phyloP scores from a whole-genome alignment of 2,888 invertebrate genomes.

The Ormia ochracea region DNA sequence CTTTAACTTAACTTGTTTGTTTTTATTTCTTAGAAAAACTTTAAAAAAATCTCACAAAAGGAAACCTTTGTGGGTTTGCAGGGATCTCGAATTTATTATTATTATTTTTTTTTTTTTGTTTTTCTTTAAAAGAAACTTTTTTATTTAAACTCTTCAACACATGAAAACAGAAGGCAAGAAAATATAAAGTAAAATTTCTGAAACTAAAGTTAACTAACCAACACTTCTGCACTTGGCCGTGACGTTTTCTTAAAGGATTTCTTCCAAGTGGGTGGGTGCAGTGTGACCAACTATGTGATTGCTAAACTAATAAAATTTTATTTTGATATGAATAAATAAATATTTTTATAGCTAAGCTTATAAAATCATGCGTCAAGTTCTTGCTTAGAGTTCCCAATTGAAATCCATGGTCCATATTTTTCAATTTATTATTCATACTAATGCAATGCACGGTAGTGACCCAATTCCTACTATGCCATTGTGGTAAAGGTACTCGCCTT shows the following conservation, averaged over 20 bases:
- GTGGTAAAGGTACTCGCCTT: too few relatives aligned
- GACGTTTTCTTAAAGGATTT: not conserved
- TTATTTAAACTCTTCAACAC: conserved; percentile 56
- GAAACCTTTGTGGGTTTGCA: not conserved
- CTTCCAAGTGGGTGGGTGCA: too few relatives aligned
- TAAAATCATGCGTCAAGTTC: too few relatives aligned
- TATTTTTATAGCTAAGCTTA: too few relatives aligned
- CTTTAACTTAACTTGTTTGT: conserved; percentile 4
- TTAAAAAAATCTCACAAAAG: not conserved
- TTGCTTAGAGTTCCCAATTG: too few relatives aligned
- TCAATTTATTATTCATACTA: too few relatives aligned
- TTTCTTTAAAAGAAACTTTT: conserved; percentile 33
- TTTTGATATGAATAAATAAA: too few relatives aligned
- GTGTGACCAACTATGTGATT: too few relatives aligned
- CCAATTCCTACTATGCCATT: too few relatives aligned
- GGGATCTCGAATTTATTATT: not conserved
- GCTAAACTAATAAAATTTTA: not conserved
- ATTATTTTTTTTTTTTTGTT: too few relatives aligned
- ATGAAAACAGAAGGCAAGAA: conserved; percentile 11
- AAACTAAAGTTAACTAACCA: conserved; percentile 59
- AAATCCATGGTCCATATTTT: too few relatives aligned
- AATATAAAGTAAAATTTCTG: conserved; percentile 20
- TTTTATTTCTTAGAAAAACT: not conserved
- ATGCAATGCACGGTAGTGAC: too few relatives aligned
- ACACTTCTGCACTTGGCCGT: conserved; percentile 48